Evolutionary conservation across 2,888 invertebrate genomes (phyloP).

Genomic region (Brachypterus glaber): DNA sequence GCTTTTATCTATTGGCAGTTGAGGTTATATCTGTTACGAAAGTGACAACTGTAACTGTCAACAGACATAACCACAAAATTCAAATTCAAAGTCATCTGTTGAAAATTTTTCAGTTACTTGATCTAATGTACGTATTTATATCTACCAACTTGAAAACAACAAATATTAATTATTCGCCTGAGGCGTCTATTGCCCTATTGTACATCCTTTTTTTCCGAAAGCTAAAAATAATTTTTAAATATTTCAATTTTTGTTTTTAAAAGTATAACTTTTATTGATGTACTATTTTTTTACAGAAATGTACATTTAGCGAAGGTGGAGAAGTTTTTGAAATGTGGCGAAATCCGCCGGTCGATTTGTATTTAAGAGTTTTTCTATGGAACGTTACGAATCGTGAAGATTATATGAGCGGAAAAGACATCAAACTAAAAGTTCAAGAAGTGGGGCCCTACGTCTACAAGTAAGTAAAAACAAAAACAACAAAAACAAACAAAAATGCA

Average conservation of each 20-base stretch:
- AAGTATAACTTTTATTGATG: background rate
- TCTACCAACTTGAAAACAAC: too few relatives aligned
- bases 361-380: constrained; percentile 68
- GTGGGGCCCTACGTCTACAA: constrained; percentile 84
- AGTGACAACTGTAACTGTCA: too few relatives aligned
- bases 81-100: too few relatives aligned
- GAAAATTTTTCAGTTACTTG: too few relatives aligned
- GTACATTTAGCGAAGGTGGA: constrained; percentile 60
- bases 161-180: too few relatives aligned
- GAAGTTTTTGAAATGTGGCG: constrained; percentile 79
- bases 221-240: constrained; percentile 1
- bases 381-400: constrained; percentile 77
- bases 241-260: constrained; percentile 9
- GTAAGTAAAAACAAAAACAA: constrained; percentile 50
- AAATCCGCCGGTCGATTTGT: constrained; percentile 69
- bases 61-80: too few relatives aligned
- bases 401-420: constrained; percentile 58
- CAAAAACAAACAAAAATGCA: too few relatives aligned
- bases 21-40: too few relatives aligned
- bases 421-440: constrained; percentile 62
- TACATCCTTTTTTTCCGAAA: too few relatives aligned
- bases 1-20: too few relatives aligned
- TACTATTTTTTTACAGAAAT: constrained; percentile 51
- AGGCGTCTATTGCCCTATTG: too few relatives aligned
- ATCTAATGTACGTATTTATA: too few relatives aligned